Percentiles rank a stretch among this genome's conserved stretches.
Evolutionary conservation across 2,797 vertebrate species (phyloP).

Genomic region (Orestias chungarensis): DNA sequence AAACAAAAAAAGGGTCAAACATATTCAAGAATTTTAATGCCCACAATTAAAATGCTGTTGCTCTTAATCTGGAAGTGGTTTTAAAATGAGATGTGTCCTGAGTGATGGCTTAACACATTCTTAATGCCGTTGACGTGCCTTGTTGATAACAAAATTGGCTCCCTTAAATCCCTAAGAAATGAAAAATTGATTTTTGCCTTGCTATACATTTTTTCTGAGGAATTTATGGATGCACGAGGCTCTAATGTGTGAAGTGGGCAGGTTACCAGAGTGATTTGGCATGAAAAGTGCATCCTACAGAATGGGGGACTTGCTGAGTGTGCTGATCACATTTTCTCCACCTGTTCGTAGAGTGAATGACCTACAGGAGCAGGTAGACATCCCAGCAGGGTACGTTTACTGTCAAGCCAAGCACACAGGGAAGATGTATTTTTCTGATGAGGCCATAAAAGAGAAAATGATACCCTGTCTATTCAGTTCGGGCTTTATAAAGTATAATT

Average conservation of each 20-base stretch:
- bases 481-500: neutral
- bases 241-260: conserved; percentile 55
- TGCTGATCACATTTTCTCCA: conserved; percentile 61
- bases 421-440: conserved; percentile 21
- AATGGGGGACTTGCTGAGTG: conserved; percentile 60
- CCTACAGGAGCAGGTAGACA: conserved; percentile 64
- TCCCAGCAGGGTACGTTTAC: conserved; percentile 47
- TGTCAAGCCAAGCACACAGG: conserved; percentile 48
- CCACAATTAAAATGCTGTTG: conserved; percentile 39
- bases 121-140: conserved; percentile 21
- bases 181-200: conserved; percentile 7
- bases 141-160: conserved; percentile 24
- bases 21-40: conserved; percentile 54
- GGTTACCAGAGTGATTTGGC: conserved; percentile 68
- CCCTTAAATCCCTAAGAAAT: conserved; percentile 26
- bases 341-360: conserved; percentile 72
- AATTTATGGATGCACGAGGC: conserved; percentile 10
- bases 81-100: conserved; percentile 28
- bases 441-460: conserved; percentile 10
- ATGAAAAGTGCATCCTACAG: conserved; percentile 49
- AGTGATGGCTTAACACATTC: conserved; percentile 15
- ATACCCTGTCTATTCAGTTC: neutral
- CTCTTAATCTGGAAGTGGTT: conserved; percentile 42
- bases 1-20: conserved; percentile 74
- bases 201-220: conserved; percentile 26